Conservation (phyloP, 2,113 vertebrate genomes). For the Alosa alosa region DNA sequence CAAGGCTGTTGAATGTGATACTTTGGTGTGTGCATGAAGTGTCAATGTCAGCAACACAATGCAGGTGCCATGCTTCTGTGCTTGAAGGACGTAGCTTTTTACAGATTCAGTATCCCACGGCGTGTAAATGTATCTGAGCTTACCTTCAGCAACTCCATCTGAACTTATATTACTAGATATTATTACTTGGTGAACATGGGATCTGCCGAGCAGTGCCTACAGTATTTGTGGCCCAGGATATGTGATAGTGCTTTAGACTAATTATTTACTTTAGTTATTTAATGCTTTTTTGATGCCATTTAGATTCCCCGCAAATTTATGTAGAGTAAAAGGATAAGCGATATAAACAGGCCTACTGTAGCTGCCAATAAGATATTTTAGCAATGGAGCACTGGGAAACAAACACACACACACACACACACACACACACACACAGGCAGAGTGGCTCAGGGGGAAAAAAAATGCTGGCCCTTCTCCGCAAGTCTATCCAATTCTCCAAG, state of each 20-base stretch:
- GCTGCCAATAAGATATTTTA: not conserved
- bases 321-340: not conserved
- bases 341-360: too few relatives aligned
- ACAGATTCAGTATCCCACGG: not conserved
- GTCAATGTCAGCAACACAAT: not conserved
- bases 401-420: not conserved
- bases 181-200: not conserved
- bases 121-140: not conserved
- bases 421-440: not conserved
- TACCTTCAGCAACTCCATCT: not conserved
- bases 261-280: not conserved
- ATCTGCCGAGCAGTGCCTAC: not conserved
- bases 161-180: not conserved
- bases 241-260: not conserved
- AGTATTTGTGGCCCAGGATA: not conserved
- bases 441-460: not conserved
- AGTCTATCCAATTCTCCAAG: not conserved
- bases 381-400: not conserved
- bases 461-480: not conserved
- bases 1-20: not conserved
- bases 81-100: not conserved
- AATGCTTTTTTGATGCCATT: not conserved
- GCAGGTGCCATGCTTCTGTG: not conserved
- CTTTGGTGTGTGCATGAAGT: not conserved
- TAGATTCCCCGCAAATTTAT: not conserved